Evolutionary conservation across 2,797 vertebrate genomes (phyloP).

Genomic region (Galaxias olidus): DNA sequence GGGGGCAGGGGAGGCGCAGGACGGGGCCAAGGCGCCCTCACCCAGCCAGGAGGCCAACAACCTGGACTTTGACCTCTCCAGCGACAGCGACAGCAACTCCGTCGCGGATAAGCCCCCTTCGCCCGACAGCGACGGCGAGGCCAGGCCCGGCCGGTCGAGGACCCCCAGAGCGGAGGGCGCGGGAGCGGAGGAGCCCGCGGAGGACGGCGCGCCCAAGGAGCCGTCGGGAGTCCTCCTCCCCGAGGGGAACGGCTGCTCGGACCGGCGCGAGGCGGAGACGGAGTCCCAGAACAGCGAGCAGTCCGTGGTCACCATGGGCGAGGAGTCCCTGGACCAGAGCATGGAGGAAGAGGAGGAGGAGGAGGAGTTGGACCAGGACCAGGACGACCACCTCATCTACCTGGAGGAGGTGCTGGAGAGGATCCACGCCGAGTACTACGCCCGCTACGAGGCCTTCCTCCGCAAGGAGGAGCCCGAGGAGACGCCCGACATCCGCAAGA

Average conservation of each 20-base stretch:
- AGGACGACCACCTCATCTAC: constrained; percentile 94
- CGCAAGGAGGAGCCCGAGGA: constrained; percentile 79
- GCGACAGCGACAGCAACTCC: constrained; percentile 86
- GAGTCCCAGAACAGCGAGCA: constrained; percentile 97
- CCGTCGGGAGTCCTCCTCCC: constrained; percentile 70
- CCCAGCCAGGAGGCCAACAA: constrained; percentile 66
- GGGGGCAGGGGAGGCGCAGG: constrained; percentile 43
- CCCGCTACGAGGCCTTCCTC: constrained; percentile 84
- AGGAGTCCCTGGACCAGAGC: constrained; percentile 93
- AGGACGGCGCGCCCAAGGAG: constrained; percentile 48
- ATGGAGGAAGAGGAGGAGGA: constrained; percentile 88
- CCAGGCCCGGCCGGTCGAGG: constrained; percentile 22
- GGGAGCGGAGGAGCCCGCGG: constrained; percentile 15
- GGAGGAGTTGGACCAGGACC: constrained; percentile 81
- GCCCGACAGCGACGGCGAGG: constrained; percentile 52
- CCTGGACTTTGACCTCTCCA: constrained; percentile 90
- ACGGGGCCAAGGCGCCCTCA: constrained; percentile 40
- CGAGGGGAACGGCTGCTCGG: constrained; percentile 83
- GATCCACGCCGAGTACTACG: constrained; percentile 90
- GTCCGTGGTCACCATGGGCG: constrained; percentile 91
- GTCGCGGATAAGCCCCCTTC: constrained; percentile 63
- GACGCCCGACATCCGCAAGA: constrained; percentile 90
- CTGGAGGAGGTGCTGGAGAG: constrained; percentile 92
- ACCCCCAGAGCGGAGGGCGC: constrained; percentile 35
- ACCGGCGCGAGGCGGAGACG: constrained; percentile 89